phyloP scores from a whole-genome alignment of 1,140 invertebrate species.

The Platyura marginata region DNA sequence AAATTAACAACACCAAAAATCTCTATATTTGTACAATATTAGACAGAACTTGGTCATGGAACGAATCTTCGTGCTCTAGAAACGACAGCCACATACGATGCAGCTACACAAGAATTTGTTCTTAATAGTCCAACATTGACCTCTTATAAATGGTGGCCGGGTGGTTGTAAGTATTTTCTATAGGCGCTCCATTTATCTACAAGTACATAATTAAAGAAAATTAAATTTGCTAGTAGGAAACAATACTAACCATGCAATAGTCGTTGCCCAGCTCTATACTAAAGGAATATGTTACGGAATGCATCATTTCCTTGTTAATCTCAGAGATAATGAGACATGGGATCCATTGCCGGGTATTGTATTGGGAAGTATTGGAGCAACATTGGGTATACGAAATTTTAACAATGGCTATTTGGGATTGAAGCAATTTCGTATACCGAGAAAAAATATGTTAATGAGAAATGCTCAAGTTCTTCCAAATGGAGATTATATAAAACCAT shows the following conservation, averaged over 20 bases:
- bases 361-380: conserved; percentile 86
- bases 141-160: conserved; percentile 89
- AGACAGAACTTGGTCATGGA: conserved; percentile 86
- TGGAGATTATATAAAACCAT: conserved; percentile 73
- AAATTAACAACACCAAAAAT: neutral
- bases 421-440: conserved; percentile 67
- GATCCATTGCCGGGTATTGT: conserved; percentile 69
- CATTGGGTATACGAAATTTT: conserved; percentile 73
- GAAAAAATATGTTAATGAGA: conserved; percentile 84
- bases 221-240: conserved; percentile 59
- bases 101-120: conserved; percentile 66
- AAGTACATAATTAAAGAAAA: neutral
- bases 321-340: conserved; percentile 73
- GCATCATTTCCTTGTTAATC: conserved; percentile 82
- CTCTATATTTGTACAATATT: conserved; percentile 26
- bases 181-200: neutral
- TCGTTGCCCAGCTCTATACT: conserved; percentile 75
- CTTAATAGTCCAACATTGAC: conserved; percentile 73
- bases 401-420: conserved; percentile 87
- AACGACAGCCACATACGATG: conserved; percentile 81
- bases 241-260: conserved; percentile 76
- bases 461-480: conserved; percentile 72
- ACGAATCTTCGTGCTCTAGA: conserved; percentile 82
- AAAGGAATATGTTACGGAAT: conserved; percentile 70
- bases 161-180: conserved; percentile 49